Evolutionary conservation across 2,797 vertebrate genomes (phyloP).

Genomic region (Carduelis carduelis): DNA sequence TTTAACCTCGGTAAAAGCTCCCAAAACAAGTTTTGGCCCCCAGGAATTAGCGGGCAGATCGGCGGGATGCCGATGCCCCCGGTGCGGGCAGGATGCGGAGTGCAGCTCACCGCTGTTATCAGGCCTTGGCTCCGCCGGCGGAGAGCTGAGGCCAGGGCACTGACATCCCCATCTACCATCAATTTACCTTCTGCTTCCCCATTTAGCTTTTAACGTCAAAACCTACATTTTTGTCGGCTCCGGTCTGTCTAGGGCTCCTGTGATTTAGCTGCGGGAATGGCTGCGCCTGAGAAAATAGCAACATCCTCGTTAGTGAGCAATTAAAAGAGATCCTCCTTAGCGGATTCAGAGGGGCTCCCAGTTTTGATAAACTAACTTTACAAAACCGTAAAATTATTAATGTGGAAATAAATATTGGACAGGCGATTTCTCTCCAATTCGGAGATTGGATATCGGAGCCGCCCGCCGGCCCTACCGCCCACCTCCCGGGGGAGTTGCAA

Average conservation of each 20-base stretch:
- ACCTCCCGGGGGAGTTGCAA: background rate
- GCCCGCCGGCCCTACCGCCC: rapidly evolving
- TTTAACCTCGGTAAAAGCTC: background rate
- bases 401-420: background rate
- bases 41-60: background rate
- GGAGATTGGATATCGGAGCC: background rate
- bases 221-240: conserved; percentile 86
- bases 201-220: conserved; percentile 87
- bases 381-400: background rate
- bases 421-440: background rate
- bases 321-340: conserved; percentile 69
- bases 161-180: conserved; percentile 80
- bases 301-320: conserved; percentile 75
- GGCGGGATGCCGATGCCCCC: background rate
- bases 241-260: conserved; percentile 82
- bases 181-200: conserved; percentile 80
- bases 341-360: background rate
- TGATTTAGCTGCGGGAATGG: conserved; percentile 77
- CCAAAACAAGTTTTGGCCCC: background rate
- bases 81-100: background rate
- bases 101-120: conserved; percentile 65
- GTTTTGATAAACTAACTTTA: background rate
- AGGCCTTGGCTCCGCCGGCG: background rate
- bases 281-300: conserved; percentile 75
- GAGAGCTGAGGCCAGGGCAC: conserved; percentile 68